These are phyloP conservation scores for Phaenicophaeus curvirostris DNA, from an alignment of 2,797 vertebrate species.

Conservation along the genomic window DNA sequence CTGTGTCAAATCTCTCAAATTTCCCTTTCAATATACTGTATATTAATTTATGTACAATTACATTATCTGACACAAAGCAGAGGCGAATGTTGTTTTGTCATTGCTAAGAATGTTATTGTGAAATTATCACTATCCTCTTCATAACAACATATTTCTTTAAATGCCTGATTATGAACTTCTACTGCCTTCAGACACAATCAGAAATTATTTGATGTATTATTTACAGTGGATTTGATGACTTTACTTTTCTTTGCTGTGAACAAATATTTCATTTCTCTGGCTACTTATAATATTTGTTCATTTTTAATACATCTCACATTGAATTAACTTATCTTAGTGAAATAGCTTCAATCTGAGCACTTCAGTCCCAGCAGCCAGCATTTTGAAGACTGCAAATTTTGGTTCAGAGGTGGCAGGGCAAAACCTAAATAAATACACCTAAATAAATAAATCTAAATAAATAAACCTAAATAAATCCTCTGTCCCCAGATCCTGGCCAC, in stretches of 20 bases:
- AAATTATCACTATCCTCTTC: not conserved
- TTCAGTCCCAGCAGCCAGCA: not conserved
- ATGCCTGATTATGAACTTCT: not conserved
- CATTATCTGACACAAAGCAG: not conserved
- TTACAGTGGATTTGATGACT: not conserved
- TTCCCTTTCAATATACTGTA: not conserved
- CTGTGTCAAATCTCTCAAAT: not conserved
- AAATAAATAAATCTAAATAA: not conserved
- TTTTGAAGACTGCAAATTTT: not conserved
- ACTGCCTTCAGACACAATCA: not conserved
- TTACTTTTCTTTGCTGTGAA: not conserved
- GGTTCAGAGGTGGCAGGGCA: too few relatives aligned
- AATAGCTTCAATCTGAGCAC: not conserved
- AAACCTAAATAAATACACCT: not conserved
- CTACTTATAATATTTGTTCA: not conserved
- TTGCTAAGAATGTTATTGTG: not conserved
- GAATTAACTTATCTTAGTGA: not conserved
- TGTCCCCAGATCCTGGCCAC: not conserved
- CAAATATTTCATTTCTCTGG: not conserved
- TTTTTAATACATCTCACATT: accelerated
- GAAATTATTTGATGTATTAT: not conserved
- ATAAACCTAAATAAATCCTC: not conserved
- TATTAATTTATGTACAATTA: not conserved
- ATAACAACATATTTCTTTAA: not conserved
- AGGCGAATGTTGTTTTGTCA: not conserved